A percentile compares a stretch with the other conserved stretches of the same genome.
Evolutionary conservation across 2,113 vertebrate species (phyloP).

Genomic region (Paraplagusia blochii): DNA sequence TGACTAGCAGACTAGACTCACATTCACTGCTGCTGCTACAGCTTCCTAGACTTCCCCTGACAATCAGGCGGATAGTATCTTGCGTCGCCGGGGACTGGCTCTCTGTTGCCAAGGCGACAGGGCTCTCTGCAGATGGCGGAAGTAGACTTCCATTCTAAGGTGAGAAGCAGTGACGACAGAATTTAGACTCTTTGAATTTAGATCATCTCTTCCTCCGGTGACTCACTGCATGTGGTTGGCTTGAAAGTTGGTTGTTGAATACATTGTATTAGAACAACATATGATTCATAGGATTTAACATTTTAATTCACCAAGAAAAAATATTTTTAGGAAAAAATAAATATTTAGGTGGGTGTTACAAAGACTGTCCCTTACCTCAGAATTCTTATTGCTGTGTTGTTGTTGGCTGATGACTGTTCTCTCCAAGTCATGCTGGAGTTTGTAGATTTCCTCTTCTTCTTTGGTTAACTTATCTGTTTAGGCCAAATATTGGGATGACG

Average conservation of each 20-base stretch:
- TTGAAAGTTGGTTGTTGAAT: slow-evolving; percentile 29
- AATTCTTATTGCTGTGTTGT: slow-evolving; percentile 74
- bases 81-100: slow-evolving; percentile 79
- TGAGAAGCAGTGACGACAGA: slow-evolving; percentile 58
- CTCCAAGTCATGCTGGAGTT: slow-evolving; percentile 91
- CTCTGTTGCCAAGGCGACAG: slow-evolving; percentile 77
- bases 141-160: slow-evolving; percentile 84
- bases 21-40: slow-evolving; percentile 98
- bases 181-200: slow-evolving; percentile 46
- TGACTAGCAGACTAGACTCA: slow-evolving; percentile 76
- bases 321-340: background rate
- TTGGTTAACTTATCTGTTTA: slow-evolving; percentile 83
- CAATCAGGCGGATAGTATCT: slow-evolving; percentile 93
- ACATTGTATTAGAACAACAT: slow-evolving; percentile 12
- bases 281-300: slow-evolving; percentile 43
- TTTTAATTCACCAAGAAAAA: too few species aligned
- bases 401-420: slow-evolving; percentile 87
- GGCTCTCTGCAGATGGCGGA: slow-evolving; percentile 75
- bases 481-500: slow-evolving; percentile 11
- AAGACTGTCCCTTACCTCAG: slow-evolving; percentile 79
- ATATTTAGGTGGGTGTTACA: slow-evolving; percentile 35
- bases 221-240: slow-evolving; percentile 44
- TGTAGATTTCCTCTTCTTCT: slow-evolving; percentile 97
- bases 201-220: slow-evolving; percentile 48
- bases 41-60: slow-evolving; percentile 94